These are phyloP conservation scores for Oeneis ivallda DNA, from an alignment of 2,888 invertebrate genomes.

Conservation along the genomic window DNA sequence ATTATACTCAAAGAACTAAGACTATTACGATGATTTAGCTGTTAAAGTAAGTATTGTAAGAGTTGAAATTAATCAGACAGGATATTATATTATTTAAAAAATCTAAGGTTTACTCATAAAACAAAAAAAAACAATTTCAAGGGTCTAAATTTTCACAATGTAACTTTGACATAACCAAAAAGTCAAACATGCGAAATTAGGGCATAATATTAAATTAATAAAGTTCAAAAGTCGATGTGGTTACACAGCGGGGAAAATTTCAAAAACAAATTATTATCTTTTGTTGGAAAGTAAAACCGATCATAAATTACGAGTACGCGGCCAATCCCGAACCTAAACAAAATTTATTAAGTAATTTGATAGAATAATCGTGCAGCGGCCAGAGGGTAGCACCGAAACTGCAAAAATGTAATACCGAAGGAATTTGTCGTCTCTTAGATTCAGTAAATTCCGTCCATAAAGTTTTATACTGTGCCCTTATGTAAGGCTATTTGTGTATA, in stretches of 20 bases:
- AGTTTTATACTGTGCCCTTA: conserved; percentile 11
- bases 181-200: conserved; percentile 50
- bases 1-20: no score
- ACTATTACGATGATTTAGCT: background rate
- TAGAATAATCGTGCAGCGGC: conserved; percentile 51
- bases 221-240: conserved; percentile 55
- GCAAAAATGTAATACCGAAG: conserved; percentile 40
- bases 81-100: no score
- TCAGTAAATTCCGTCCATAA: conserved; percentile 27
- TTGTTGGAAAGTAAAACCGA: conserved; percentile 65
- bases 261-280: conserved; percentile 63
- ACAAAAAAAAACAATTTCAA: conserved; percentile 12
- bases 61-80: background rate
- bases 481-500: background rate
- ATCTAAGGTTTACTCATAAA: no score
- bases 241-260: conserved; percentile 52
- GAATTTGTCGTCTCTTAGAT: conserved; percentile 33
- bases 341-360: conserved; percentile 63
- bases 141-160: conserved; percentile 11
- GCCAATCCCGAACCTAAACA: conserved; percentile 60
- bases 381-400: conserved; percentile 38
- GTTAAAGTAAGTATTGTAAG: background rate
- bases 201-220: conserved; percentile 55
- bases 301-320: conserved; percentile 67
- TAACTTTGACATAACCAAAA: conserved; percentile 36